Evolutionary conservation across 2,888 invertebrate species (phyloP).

Genomic region (Adelphocoris suturalis): DNA sequence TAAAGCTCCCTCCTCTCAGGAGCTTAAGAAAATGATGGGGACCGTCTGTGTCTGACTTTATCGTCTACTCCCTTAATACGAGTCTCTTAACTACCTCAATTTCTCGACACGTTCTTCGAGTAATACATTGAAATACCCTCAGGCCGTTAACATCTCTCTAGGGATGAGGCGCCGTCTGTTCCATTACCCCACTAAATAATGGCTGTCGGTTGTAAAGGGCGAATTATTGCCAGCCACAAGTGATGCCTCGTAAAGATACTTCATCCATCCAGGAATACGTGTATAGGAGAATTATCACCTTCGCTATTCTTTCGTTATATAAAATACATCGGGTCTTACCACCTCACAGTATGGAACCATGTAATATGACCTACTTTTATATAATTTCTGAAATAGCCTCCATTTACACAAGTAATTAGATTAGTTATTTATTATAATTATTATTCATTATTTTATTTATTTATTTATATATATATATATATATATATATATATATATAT

Average conservation of each 20-base stretch:
- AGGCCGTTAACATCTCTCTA: neutral
- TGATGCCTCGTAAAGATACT: neutral
- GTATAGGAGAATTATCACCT: neutral
- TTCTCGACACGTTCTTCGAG: conserved; percentile 41
- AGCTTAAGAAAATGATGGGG: neutral
- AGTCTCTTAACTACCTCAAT: conserved; percentile 39
- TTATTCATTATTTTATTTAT: too few relatives aligned
- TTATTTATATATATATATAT: too few relatives aligned
- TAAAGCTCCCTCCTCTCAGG: neutral
- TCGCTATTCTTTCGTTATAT: neutral
- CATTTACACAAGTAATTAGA: too few relatives aligned
- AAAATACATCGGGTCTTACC: too few relatives aligned
- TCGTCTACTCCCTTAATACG: neutral
- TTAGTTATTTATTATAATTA: too few relatives aligned
- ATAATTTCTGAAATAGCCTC: too few relatives aligned
- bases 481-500: too few relatives aligned
- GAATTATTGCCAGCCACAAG: conserved; percentile 35
- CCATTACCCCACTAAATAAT: conserved; percentile 28
- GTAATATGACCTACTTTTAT: too few relatives aligned
- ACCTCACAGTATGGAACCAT: too few relatives aligned
- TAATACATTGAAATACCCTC: conserved; percentile 48
- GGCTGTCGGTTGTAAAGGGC: conserved; percentile 22
- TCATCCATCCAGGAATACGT: neutral
- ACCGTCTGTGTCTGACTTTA: conserved; percentile 45
- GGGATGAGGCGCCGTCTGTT: neutral